A percentile compares a stretch with the other conserved stretches of the same genome.
These are phyloP conservation scores for Oenanthe melanoleuca DNA, from an alignment of 2,113 vertebrate species.

Conservation along the genomic window DNA sequence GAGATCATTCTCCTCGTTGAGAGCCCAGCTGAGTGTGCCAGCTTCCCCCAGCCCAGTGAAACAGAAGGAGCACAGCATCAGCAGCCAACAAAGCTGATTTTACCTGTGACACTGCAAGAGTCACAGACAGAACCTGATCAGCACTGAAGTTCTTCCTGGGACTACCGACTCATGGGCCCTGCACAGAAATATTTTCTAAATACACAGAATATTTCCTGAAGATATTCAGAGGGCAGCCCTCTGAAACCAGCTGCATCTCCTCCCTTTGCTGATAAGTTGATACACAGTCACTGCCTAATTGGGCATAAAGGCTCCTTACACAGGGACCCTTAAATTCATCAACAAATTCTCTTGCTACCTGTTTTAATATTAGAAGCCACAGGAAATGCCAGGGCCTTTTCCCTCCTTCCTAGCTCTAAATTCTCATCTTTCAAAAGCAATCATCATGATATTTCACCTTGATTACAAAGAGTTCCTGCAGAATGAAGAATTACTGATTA, in stretches of 20 bases:
- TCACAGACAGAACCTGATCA: not conserved
- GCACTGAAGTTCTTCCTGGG: not conserved
- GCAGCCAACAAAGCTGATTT: not conserved
- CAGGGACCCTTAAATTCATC: not conserved
- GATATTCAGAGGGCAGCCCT: not conserved
- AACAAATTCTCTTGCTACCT: not conserved
- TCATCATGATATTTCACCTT: not conserved
- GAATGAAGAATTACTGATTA: not conserved
- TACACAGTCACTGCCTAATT: not conserved
- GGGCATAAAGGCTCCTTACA: not conserved
- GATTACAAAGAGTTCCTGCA: not conserved
- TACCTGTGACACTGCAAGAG: not conserved
- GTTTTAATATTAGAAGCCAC: not conserved
- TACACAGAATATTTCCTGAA: not conserved
- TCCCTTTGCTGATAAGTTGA: not conserved
- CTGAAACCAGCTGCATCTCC: not conserved
- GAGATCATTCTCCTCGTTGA: not conserved
- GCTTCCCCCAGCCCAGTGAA: not conserved
- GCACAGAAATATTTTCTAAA: not conserved
- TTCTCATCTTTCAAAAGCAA: not conserved
- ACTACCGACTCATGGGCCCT: rapidly evolving
- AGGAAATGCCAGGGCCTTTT: not conserved
- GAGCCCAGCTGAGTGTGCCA: not conserved
- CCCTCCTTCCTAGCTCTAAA: not conserved
- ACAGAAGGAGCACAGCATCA: not conserved